Conservation (phyloP, 1,140 invertebrate species). For the Drosophila simulans region DNA sequence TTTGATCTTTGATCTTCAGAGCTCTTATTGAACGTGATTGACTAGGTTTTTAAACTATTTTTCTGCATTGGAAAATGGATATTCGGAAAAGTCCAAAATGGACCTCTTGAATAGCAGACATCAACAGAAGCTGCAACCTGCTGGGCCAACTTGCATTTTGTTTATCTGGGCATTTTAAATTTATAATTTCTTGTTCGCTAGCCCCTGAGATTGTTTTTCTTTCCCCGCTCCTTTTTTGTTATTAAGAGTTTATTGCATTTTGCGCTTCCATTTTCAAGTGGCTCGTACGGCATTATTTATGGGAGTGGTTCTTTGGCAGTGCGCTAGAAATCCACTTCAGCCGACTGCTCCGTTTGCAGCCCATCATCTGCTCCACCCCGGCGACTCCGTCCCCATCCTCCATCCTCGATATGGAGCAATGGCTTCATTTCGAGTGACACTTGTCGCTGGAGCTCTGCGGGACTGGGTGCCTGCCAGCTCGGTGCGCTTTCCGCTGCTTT, state of each 20-base stretch:
- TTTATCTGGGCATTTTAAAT: slow-evolving; percentile 40
- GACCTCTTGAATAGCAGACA: not conserved
- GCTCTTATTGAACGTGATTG: no score
- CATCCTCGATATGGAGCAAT: slow-evolving; percentile 64
- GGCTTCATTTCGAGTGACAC: slow-evolving; percentile 78
- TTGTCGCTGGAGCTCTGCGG: slow-evolving; percentile 68
- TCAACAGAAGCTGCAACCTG: slow-evolving; percentile 23
- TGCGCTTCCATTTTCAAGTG: slow-evolving; percentile 71
- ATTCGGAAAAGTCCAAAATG: not conserved
- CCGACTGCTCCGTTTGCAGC: slow-evolving; percentile 27
- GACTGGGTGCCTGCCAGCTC: slow-evolving; percentile 47
- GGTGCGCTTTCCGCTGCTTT: slow-evolving; percentile 54
- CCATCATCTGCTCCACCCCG: slow-evolving; percentile 1
- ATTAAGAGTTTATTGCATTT: slow-evolving; percentile 65
- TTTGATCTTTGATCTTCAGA: no score
- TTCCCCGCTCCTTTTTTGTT: slow-evolving; percentile 10
- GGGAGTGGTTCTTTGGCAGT: slow-evolving; percentile 60
- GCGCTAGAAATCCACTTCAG: slow-evolving; percentile 75
- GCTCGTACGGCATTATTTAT: slow-evolving; percentile 73
- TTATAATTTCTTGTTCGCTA: slow-evolving; percentile 45
- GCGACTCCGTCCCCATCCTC: not conserved
- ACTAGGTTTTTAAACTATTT: no score
- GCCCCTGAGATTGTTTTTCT: slow-evolving; percentile 13
- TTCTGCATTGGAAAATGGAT: no score
- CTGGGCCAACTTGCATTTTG: slow-evolving; percentile 28